Conservation (phyloP, 2,797 vertebrate species). For the Notolabrus celidotus region DNA sequence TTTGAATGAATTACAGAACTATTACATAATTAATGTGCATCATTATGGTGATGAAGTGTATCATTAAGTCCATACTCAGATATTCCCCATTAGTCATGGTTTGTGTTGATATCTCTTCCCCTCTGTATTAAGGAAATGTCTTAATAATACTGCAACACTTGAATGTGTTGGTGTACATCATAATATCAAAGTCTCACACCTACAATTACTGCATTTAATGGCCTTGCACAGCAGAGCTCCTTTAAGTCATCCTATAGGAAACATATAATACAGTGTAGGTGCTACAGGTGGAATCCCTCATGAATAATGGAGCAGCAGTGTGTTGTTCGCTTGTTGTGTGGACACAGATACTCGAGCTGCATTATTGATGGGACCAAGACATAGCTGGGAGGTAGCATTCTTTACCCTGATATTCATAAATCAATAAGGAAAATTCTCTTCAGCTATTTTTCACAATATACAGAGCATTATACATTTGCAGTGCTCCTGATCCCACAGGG, state of each 20-base stretch:
- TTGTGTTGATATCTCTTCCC: not conserved
- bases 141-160: not conserved
- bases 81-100: constrained; percentile 5
- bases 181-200: not conserved
- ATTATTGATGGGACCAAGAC: constrained; percentile 79
- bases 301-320: constrained; percentile 78
- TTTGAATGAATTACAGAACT: constrained; percentile 1
- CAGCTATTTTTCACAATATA: constrained; percentile 42
- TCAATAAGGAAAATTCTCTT: constrained; percentile 58
- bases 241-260: constrained; percentile 45
- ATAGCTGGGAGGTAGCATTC: constrained; percentile 57
- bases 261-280: constrained; percentile 47
- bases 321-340: constrained; percentile 80
- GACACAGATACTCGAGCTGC: constrained; percentile 78
- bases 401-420: constrained; percentile 68
- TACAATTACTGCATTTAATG: constrained; percentile 26
- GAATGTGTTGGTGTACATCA: too few species aligned
- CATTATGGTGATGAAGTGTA: not conserved
- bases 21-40: constrained; percentile 1
- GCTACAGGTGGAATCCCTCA: constrained; percentile 78
- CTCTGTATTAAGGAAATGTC: constrained; percentile 1
- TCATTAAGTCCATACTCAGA: constrained; percentile 15
- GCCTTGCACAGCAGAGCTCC: constrained; percentile 1
- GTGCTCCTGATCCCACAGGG: not conserved
- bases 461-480: constrained; percentile 17